A percentile compares a stretch with the other conserved stretches of the same genome.
These are phyloP conservation scores for Phoxinus dragarum DNA, from an alignment of 2,797 vertebrate genomes.

Conservation along the genomic window DNA sequence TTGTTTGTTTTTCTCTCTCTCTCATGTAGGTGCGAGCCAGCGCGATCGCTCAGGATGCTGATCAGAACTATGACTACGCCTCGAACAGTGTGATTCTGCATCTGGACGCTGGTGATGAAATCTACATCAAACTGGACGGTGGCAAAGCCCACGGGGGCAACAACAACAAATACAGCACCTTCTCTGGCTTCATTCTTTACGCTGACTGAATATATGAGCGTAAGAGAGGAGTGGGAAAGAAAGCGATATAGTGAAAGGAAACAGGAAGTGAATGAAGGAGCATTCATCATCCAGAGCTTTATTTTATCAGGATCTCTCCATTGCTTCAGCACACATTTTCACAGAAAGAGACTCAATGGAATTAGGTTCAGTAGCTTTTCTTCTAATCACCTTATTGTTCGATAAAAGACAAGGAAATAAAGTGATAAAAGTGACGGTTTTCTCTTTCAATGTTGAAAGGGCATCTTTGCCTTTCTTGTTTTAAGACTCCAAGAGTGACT, in stretches of 20 bases:
- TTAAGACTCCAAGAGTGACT: conserved; percentile 43
- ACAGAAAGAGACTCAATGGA: conserved; percentile 39
- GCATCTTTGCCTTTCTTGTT: conserved; percentile 25
- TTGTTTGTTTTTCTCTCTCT: not conserved
- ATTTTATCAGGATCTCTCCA: conserved; percentile 52
- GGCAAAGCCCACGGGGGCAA: conserved; percentile 98
- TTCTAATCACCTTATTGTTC: conserved; percentile 37
- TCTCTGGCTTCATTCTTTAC: conserved; percentile 98
- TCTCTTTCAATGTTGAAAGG: conserved; percentile 58
- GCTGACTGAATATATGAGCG: conserved; percentile 84
- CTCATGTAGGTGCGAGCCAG: conserved; percentile 90
- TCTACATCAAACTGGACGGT: conserved; percentile 97
- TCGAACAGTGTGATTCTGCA: conserved; percentile 99
- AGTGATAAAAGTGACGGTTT: conserved; percentile 13
- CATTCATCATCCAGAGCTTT: conserved; percentile 55
- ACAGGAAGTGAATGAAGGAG: conserved; percentile 63
- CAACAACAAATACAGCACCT: conserved; percentile 99
- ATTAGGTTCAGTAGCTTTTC: conserved; percentile 23
- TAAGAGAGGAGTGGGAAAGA: conserved; percentile 57
- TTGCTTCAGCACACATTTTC: conserved; percentile 41
- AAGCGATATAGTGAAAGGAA: conserved; percentile 57
- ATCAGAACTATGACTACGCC: conserved; percentile 99
- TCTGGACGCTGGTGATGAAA: conserved; percentile 94
- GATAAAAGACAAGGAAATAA: conserved; percentile 22
- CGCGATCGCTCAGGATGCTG: conserved; percentile 95